These are phyloP conservation scores for Drosophila subobscura DNA, from an alignment of 1,140 invertebrate species.

Conservation along the genomic window DNA sequence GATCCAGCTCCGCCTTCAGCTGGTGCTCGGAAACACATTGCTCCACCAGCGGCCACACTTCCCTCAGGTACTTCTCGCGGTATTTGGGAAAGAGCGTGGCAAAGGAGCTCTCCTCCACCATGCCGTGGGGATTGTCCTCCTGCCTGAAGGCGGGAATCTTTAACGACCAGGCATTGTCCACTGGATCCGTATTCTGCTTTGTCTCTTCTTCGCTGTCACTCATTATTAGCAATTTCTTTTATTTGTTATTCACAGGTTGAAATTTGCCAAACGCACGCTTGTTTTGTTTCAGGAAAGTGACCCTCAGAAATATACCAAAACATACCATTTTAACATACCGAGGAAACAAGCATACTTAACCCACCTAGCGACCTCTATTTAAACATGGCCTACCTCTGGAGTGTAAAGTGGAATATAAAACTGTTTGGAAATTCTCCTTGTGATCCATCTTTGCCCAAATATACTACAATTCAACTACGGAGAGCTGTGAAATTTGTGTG, in stretches of 20 bases:
- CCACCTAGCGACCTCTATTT: too few species aligned
- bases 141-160: constrained; percentile 95
- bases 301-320: too few species aligned
- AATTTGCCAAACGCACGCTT: constrained; percentile 47
- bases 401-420: too few species aligned
- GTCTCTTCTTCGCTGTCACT: constrained; percentile 67
- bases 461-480: too few species aligned
- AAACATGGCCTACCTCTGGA: too few species aligned
- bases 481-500: too few species aligned
- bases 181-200: constrained; percentile 84
- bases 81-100: constrained; percentile 91
- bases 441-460: too few species aligned
- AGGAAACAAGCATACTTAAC: too few species aligned
- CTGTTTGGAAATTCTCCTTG: too few species aligned
- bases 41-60: constrained; percentile 97
- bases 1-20: constrained; percentile 96
- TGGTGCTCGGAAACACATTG: constrained; percentile 91
- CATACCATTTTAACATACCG: too few species aligned
- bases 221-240: constrained; percentile 37
- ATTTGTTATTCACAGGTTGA: constrained; percentile 4
- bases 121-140: constrained; percentile 95
- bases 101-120: constrained; percentile 89
- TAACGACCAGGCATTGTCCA: constrained; percentile 94
- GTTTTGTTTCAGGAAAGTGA: constrained; percentile 32
- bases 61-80: constrained; percentile 97